A percentile compares a stretch with the other conserved stretches of the same genome.
These are phyloP conservation scores for Phyllotreta striolata DNA, from an alignment of 2,888 invertebrate species.

Conservation along the genomic window DNA sequence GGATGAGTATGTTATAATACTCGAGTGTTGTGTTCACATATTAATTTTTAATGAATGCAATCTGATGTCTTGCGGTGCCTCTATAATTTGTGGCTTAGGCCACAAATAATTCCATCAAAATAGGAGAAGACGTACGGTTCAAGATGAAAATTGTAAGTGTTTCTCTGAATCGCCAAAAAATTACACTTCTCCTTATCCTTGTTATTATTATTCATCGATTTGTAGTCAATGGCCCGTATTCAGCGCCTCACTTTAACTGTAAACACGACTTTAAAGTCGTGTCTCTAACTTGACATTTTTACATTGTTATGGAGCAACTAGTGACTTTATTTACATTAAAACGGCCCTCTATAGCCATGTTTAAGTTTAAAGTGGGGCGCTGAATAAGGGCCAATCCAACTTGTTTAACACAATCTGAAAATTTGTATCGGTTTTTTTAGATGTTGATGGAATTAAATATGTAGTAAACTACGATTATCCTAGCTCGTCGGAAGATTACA, in stretches of 20 bases:
- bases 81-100: constrained; percentile 39
- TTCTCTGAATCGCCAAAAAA: neutral
- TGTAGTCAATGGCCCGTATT: no score
- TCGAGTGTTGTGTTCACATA: constrained; percentile 52
- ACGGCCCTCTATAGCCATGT: no score
- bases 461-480: constrained; percentile 97
- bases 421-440: constrained; percentile 62
- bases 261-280: no score
- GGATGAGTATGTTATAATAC: constrained; percentile 65
- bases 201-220: no score
- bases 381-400: no score
- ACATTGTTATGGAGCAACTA: no score
- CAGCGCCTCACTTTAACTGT: no score
- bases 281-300: no score
- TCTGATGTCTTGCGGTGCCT: constrained; percentile 58
- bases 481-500: constrained; percentile 93
- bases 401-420: constrained; percentile 15
- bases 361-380: no score
- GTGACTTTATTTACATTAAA: no score
- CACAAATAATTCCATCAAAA: neutral
- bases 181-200: no score
- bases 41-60: constrained; percentile 50
- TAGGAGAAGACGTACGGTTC: neutral
- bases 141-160: constrained; percentile 4
- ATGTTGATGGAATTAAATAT: constrained; percentile 95